Conservation (phyloP, 2,888 invertebrate species). For the Mesoligia furuncula region DNA sequence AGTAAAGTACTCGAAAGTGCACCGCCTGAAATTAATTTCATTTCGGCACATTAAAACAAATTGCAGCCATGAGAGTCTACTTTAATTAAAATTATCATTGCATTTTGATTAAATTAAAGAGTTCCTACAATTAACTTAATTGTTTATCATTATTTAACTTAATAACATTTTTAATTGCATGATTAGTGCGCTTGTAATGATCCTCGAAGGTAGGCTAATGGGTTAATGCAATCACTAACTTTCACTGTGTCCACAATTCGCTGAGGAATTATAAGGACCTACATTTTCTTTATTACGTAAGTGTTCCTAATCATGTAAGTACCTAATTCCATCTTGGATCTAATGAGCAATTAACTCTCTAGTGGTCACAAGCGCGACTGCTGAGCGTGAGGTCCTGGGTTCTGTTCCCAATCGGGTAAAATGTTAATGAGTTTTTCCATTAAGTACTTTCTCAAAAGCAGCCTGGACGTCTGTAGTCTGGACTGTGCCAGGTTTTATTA, state of each 20-base stretch:
- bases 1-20: neutral
- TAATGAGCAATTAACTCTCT: neutral
- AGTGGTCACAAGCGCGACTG: neutral
- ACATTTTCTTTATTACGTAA: neutral
- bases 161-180: constrained; percentile 37
- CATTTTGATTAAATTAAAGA: constrained; percentile 31
- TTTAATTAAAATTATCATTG: constrained; percentile 39
- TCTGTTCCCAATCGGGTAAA: neutral
- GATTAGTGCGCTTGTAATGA: constrained; percentile 28
- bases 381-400: neutral
- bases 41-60: constrained; percentile 21
- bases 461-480: too few species aligned
- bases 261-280: neutral
- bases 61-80: constrained; percentile 19
- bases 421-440: neutral
- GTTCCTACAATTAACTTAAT: constrained; percentile 32
- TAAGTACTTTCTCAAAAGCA: neutral
- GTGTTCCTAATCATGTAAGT: neutral
- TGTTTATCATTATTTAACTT: constrained; percentile 28
- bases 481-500: neutral
- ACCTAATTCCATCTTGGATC: neutral
- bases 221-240: constrained; percentile 2
- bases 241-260: neutral
- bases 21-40: neutral
- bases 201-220: constrained; percentile 21